Base-by-base conservation (phyloP, 2,797 vertebrate species). In the Erpetoichthys calabaricus region DNA sequence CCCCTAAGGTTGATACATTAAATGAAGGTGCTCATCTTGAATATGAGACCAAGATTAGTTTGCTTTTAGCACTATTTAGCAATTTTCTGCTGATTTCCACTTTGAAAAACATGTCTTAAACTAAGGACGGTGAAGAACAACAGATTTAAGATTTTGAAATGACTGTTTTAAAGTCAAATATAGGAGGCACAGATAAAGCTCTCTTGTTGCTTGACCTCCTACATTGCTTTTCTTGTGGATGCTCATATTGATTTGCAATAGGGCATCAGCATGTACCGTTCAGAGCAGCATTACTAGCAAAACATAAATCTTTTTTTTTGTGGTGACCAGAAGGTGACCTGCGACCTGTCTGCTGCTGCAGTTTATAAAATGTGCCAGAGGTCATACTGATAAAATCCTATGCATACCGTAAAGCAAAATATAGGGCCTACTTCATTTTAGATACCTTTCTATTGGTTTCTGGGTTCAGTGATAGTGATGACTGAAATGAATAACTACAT, bases 261-360 rank as follows among this genome's bases (percentile, higher is more conserved):
- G 25, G 25, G 25, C 25, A 25, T 25, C 25, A 25, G 25, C 25
- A 25, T 25, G 25, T 25, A 25, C 25, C 25, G 25, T 25, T 25
- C 25, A 25, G 25, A 25, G 25, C 25, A 25, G 25, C 25, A 25
- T 25, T 25, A 25, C 25, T 25, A 67, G 65, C 73, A 65, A 67
- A 70, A 62, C 67, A 63, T 73, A 71, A 72, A 74, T 71, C 75
- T 73, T 68, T 68, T 65, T 25, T 25, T 25, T 25, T 61, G 67
- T 72, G 73, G 68, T 80, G 69, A 73, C 74, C 75, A 44, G 44
- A 64, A 68, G 70, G 65, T 76, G 73, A 76, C 74, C 69, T 75
- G 73, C 73, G 70, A 68, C 72, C 70, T 70, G 67, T 57, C 7
- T 71, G 67, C 69, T 71, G 63, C 62, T 61, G 60, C 25, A 25